Evolutionary conservation across 2,113 vertebrate genomes (phyloP).

Genomic region (Alethe castanea): DNA sequence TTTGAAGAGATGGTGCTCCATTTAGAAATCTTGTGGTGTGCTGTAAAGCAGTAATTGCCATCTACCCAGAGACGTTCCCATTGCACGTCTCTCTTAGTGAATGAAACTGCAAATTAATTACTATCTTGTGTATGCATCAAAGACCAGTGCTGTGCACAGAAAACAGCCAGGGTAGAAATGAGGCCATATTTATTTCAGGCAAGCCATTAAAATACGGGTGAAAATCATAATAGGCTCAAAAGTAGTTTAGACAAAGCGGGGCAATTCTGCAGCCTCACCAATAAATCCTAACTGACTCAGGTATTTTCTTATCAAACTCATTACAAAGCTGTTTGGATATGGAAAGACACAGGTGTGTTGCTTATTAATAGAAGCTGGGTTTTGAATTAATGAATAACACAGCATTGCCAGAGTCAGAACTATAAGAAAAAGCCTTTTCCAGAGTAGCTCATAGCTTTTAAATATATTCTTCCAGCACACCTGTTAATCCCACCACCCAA

Average conservation of each 20-base stretch:
- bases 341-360: neutral
- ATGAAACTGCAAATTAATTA: constrained; percentile 60
- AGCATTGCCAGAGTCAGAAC: neutral
- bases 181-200: constrained; percentile 20
- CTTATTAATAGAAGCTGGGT: neutral
- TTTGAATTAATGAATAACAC: neutral
- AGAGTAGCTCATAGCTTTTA: neutral
- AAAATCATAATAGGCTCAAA: neutral
- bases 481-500: neutral
- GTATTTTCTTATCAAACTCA: neutral
- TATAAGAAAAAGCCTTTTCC: neutral
- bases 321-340: neutral
- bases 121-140: constrained; percentile 43
- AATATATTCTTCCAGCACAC: neutral
- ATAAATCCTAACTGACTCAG: neutral
- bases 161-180: constrained; percentile 32
- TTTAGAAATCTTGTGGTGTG: constrained; percentile 31
- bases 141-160: constrained; percentile 20
- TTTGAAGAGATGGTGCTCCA: neutral
- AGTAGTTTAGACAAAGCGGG: neutral
- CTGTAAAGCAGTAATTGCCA: constrained; percentile 40
- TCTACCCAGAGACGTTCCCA: constrained; percentile 19
- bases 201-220: constrained; percentile 22
- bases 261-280: neutral
- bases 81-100: neutral